Percentiles rank a stretch among this genome's conserved stretches.
phyloP scores from a whole-genome alignment of 2,888 invertebrate species.

The Petrolisthes manimaculis region DNA sequence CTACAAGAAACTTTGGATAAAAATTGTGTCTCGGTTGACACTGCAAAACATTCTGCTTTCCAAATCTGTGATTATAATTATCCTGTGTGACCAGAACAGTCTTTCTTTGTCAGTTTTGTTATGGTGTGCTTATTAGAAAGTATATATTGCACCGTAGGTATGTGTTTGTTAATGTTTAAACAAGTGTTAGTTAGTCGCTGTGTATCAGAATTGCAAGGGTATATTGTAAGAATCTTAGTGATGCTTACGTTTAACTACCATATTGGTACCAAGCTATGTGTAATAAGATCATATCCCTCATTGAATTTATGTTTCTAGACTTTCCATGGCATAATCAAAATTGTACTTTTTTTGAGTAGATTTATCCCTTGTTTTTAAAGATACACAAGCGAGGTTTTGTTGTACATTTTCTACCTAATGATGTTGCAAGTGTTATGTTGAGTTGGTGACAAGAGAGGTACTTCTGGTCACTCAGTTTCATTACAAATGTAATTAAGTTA shows the following conservation, averaged over 20 bases:
- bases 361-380: not conserved
- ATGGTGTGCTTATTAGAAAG: not conserved
- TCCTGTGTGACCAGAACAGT: conserved; percentile 18
- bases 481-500: conserved; percentile 6
- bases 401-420: not conserved
- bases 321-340: too few species aligned
- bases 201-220: too few species aligned
- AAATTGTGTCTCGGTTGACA: not conserved
- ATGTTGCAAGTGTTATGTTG: conserved; percentile 1
- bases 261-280: not conserved
- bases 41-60: not conserved
- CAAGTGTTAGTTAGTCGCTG: not conserved
- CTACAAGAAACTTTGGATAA: not conserved
- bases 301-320: too few species aligned
- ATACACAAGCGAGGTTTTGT: not conserved
- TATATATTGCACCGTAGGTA: not conserved
- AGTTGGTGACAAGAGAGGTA: conserved; percentile 4
- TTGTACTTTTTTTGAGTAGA: too few species aligned
- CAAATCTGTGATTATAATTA: conserved; percentile 13
- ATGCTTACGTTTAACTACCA: not conserved
- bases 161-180: not conserved
- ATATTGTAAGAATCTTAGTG: too few species aligned
- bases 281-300: too few species aligned
- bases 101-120: not conserved
- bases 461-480: conserved; percentile 15